Evolutionary conservation across 2,888 invertebrate genomes (phyloP).

Genomic region (Phanerotoma sp.): DNA sequence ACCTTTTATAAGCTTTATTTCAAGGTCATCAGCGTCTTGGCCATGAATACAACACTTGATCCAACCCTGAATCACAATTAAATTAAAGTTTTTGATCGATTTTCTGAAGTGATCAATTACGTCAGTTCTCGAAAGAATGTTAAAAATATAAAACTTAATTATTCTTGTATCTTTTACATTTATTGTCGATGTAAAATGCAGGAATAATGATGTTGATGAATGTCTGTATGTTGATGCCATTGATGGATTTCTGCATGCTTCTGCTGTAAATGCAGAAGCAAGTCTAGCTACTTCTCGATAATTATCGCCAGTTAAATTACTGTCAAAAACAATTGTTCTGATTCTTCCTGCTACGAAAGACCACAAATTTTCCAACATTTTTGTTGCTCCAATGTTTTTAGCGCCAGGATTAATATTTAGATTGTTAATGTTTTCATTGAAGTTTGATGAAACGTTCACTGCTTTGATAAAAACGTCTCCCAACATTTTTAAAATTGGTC

Average conservation of each 20-base stretch:
- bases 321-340: conserved; percentile 48
- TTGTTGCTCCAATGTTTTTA: conserved; percentile 32
- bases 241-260: conserved; percentile 45
- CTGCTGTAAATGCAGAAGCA: conserved; percentile 49
- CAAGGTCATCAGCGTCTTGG: conserved; percentile 35
- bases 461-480: conserved; percentile 45
- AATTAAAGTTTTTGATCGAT: conserved; percentile 45
- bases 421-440: neutral
- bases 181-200: conserved; percentile 49
- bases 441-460: neutral
- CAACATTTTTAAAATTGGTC: conserved; percentile 41
- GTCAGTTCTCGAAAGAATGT: conserved; percentile 39
- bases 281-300: conserved; percentile 47
- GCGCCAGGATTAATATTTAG: conserved; percentile 1
- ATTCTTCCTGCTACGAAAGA: conserved; percentile 47
- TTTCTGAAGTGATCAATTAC: conserved; percentile 39
- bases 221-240: conserved; percentile 47
- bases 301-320: conserved; percentile 38
- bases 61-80: conserved; percentile 51
- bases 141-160: conserved; percentile 42
- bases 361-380: conserved; percentile 50
- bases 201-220: conserved; percentile 46
- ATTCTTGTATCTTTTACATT: conserved; percentile 52
- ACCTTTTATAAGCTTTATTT: conserved; percentile 40
- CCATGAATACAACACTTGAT: conserved; percentile 48